Conservation (phyloP, 2,113 vertebrate genomes). For the Rhipidura dahli region DNA sequence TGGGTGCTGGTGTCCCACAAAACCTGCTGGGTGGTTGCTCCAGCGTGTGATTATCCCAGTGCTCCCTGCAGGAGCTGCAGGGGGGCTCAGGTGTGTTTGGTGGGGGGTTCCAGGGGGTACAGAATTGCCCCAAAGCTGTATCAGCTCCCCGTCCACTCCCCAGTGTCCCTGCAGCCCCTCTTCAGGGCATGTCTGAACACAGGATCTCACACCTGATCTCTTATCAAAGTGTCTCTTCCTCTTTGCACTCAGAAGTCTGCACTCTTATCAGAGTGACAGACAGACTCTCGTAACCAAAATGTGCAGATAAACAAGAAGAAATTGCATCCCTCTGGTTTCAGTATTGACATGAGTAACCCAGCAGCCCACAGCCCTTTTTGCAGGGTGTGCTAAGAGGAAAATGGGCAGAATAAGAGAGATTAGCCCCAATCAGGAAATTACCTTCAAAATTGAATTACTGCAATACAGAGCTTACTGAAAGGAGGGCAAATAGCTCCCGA, state of each 20-base stretch:
- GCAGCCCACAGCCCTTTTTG: neutral
- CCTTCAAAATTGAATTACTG: slow-evolving; percentile 42
- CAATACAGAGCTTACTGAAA: slow-evolving; percentile 4
- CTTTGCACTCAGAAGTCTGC: neutral
- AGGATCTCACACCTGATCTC: neutral
- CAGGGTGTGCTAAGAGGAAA: neutral
- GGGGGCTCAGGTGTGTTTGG: neutral
- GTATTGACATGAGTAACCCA: neutral
- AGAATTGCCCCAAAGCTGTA: neutral
- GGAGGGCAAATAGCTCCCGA: neutral
- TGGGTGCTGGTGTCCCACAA: neutral
- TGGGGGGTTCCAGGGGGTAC: neutral
- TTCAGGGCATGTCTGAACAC: neutral
- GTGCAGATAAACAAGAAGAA: neutral
- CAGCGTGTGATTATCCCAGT: neutral
- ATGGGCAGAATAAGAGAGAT: neutral
- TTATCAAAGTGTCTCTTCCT: neutral
- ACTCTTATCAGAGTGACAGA: neutral
- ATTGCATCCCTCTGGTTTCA: neutral
- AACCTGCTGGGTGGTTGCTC: neutral
- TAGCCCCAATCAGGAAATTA: slow-evolving; percentile 40
- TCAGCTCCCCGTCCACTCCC: neutral
- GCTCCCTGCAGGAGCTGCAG: neutral
- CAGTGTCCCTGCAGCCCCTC: neutral
- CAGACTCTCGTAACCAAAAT: neutral